Percentiles rank a stretch among this genome's conserved stretches.
These are phyloP conservation scores for Lucilia cuprina DNA, from an alignment of 1,140 invertebrate genomes.

Conservation along the genomic window DNA sequence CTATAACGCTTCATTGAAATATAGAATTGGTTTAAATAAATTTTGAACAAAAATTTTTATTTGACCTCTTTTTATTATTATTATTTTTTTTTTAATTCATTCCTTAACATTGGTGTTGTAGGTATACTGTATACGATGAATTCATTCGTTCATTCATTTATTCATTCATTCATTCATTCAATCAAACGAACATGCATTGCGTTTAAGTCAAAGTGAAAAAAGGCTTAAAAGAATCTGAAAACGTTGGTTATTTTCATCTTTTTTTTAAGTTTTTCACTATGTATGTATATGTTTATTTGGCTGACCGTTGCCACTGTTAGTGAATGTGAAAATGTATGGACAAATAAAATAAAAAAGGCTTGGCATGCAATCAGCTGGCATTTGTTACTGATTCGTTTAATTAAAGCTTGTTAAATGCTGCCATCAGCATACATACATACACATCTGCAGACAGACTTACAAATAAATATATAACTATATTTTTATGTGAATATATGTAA, in stretches of 20 bases:
- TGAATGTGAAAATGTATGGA: neutral
- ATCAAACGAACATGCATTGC: neutral
- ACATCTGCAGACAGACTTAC: too few species aligned
- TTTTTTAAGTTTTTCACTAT: neutral
- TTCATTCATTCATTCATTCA: too few species aligned
- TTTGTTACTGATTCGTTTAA: slow-evolving; percentile 28
- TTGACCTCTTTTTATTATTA: neutral
- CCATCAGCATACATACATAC: slow-evolving; percentile 2
- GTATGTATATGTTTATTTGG: neutral
- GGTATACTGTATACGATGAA: neutral
- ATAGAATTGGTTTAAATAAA: neutral
- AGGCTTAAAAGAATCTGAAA: neutral
- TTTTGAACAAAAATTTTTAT: neutral
- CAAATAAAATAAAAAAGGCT: slow-evolving; percentile 4
- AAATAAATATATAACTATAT: too few species aligned
- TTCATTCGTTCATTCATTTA: too few species aligned
- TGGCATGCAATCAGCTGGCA: slow-evolving; percentile 23
- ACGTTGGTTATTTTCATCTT: neutral
- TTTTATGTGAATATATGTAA: too few species aligned
- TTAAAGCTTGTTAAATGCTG: slow-evolving; percentile 17
- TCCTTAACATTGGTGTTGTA: neutral
- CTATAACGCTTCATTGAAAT: neutral
- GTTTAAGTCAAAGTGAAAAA: neutral
- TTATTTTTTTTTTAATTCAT: neutral
- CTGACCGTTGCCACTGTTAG: neutral